Evolutionary conservation across 1,140 invertebrate species (phyloP).

Genomic region (Drosophila tristis): DNA sequence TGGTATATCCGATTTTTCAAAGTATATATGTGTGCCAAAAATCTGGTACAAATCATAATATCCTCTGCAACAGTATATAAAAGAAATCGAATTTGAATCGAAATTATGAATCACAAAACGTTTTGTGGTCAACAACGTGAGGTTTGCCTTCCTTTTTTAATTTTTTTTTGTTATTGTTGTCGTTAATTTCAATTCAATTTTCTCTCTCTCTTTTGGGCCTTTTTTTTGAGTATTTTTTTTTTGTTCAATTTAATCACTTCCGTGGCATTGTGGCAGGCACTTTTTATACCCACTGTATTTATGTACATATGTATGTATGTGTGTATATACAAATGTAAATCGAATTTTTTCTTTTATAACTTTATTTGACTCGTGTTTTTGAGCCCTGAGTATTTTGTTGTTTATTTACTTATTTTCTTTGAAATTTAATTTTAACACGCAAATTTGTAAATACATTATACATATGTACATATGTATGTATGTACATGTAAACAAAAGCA

Average conservation of each 20-base stretch:
- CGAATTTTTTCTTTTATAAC: not conserved
- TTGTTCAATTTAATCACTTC: constrained; percentile 48
- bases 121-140: constrained; percentile 31
- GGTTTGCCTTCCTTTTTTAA: constrained; percentile 29
- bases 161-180: constrained; percentile 20
- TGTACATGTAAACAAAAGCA: too few relatives aligned
- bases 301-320: too few relatives aligned
- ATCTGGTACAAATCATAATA: constrained; percentile 7
- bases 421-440: constrained; percentile 18
- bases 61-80: not conserved
- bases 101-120: constrained; percentile 68
- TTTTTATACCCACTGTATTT: not conserved
- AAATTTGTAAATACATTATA: not conserved
- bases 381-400: constrained; percentile 5
- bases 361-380: constrained; percentile 19
- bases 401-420: constrained; percentile 40
- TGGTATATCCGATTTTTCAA: too few relatives aligned
- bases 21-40: not conserved
- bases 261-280: constrained; percentile 38
- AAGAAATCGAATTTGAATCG: constrained; percentile 34
- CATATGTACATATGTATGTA: too few relatives aligned
- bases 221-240: constrained; percentile 33
- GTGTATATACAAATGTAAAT: not conserved
- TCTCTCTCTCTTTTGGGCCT: constrained; percentile 15
- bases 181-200: constrained; percentile 56